Evolutionary conservation across 2,888 invertebrate species (phyloP), one percentile per base, ranked within the genome.

Genomic region (Athalia rosae): DNA sequence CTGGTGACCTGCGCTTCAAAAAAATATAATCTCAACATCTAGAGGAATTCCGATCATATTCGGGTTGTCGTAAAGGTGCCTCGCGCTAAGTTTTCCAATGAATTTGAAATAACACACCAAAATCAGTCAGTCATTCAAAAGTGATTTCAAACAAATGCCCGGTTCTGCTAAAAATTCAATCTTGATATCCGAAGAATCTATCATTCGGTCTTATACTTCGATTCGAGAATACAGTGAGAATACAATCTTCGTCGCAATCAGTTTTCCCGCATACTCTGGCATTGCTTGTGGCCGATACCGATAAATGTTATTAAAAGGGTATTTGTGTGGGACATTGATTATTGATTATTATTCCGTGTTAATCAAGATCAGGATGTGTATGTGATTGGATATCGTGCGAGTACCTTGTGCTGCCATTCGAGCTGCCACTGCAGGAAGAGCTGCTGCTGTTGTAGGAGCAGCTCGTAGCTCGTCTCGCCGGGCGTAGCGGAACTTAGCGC

Each of bases 401-500:
- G 82, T 87, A 92, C 91, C 89, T 95, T 96, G 86, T 96, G 95
- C 85, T 96, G 94, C 90, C 93, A 92, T 88, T 97, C 96, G 79
- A 97, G 91, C 89, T 96, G 95, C 93, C 94, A 95, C 89, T 97
- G 97, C 76, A 99, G 93, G 79, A 98, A 94, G 84, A 99, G 91
- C 88, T 98, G 98, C 88, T 99, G 99, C 87, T 99, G 99, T 87
- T 98, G 96, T 80, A 99, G 92, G 76, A 98, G 93, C 82, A 98
- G 91, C 89, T 98, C 97, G 90, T 98, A 98, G 7, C 96, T 96
- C 6, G 96, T 97, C 90, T 98, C 97, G 43, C 91, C 91, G 74
- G 91, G 85, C 82, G 92, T 87, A 56, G 89, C 83, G 83, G 84
- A 81, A 53, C 85, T 85, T 78, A 87, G 84, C 74, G 86, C 85